These are phyloP conservation scores for Drosophila conformis DNA, from an alignment of 2,888 invertebrate genomes.

Conservation along the genomic window DNA sequence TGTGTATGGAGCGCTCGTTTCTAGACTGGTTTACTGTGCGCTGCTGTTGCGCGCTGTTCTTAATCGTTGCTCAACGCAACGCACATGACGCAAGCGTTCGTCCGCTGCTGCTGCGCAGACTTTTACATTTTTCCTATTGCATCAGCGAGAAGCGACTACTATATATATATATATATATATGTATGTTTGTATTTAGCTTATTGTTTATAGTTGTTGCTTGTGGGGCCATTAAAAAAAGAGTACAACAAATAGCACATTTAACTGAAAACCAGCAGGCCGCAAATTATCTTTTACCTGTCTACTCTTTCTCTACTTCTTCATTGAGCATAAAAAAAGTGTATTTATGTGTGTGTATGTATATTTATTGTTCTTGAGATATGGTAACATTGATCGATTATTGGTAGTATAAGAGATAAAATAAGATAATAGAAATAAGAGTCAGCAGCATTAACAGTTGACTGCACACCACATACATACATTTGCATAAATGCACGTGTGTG, in stretches of 20 bases:
- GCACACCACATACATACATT: conserved; percentile 1
- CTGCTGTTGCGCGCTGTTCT: conserved; percentile 50
- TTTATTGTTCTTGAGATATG: conserved; percentile 13
- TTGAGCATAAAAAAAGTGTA: neutral
- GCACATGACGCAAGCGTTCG: conserved; percentile 77
- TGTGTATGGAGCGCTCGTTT: conserved; percentile 63
- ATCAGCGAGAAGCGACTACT: conserved; percentile 53
- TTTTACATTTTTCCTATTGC: conserved; percentile 76
- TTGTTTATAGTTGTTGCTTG: conserved; percentile 40
- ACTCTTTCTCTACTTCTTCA: conserved; percentile 18
- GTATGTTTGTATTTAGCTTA: conserved; percentile 6
- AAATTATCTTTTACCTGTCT: conserved; percentile 42
- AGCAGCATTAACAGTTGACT: conserved; percentile 2
- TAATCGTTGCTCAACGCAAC: conserved; percentile 65
- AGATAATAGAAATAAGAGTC: neutral
- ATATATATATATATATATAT: neutral
- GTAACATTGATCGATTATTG: conserved; percentile 12
- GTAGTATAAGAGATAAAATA: conserved; percentile 1
- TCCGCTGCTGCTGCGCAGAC: conserved; percentile 56
- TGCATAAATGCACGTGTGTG: neutral
- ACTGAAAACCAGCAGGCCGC: conserved; percentile 35
- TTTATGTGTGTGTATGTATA: neutral
- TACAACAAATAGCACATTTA: conserved; percentile 43
- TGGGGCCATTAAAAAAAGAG: conserved; percentile 54
- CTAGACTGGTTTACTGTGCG: conserved; percentile 71